These are phyloP conservation scores for Drosophila dives DNA, from an alignment of 2,888 invertebrate genomes.

Conservation along the genomic window DNA sequence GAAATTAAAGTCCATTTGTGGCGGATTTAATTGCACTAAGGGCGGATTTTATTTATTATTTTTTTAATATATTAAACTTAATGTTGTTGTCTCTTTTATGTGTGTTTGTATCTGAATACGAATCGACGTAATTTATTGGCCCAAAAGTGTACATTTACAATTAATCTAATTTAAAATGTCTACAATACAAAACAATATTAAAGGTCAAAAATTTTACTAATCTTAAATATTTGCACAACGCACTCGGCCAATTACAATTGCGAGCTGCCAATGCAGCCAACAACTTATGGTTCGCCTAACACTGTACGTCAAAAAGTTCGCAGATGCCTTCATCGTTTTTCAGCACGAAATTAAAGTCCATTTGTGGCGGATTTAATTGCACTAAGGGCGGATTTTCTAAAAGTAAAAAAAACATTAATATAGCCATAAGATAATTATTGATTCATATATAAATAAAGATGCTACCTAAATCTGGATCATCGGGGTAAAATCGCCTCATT, in stretches of 20 bases:
- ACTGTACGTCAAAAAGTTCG: slow-evolving; percentile 83
- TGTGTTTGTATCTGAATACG: no score
- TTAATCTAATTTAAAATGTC: slow-evolving; percentile 71
- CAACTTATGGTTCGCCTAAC: slow-evolving; percentile 52
- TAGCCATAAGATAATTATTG: neutral
- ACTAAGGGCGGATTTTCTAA: slow-evolving; percentile 82
- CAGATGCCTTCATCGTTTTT: slow-evolving; percentile 83
- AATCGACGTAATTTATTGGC: slow-evolving; percentile 54
- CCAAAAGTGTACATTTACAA: slow-evolving; percentile 60
- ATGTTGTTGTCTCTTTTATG: no score
- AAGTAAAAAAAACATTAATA: slow-evolving; percentile 31
- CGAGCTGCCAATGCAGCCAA: slow-evolving; percentile 16
- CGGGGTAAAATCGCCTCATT: slow-evolving; percentile 81
- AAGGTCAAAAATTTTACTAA: slow-evolving; percentile 76
- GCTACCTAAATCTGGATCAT: slow-evolving; percentile 82
- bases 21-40: slow-evolving; percentile 82
- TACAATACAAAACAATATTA: slow-evolving; percentile 66
- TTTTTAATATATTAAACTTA: no score
- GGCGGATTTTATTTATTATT: slow-evolving; percentile 83
- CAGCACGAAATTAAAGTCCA: slow-evolving; percentile 82
- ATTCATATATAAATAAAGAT: slow-evolving; percentile 18
- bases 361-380: slow-evolving; percentile 82
- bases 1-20: slow-evolving; percentile 82
- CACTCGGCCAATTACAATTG: slow-evolving; percentile 69
- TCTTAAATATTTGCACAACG: slow-evolving; percentile 79